A percentile compares a stretch with the other conserved stretches of the same genome.
phyloP scores from a whole-genome alignment of 2,797 vertebrate species.

The Phylloscopus collybita region DNA sequence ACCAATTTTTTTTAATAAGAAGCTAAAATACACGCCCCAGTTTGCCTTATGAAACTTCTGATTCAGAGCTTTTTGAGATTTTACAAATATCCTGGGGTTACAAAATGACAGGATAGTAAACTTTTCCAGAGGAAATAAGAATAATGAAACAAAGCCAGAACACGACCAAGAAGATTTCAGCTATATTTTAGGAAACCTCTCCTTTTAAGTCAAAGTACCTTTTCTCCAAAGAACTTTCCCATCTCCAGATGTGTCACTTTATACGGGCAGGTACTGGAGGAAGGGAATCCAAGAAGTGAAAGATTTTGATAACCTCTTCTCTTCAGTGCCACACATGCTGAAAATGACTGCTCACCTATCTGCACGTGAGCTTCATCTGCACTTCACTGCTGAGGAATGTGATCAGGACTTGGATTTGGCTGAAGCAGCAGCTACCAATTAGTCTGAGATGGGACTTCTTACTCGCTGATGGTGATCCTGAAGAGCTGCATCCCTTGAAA shows the following conservation, averaged over 20 bases:
- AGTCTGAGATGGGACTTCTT: background rate
- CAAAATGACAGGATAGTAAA: conserved; percentile 28
- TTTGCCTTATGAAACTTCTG: conserved; percentile 18
- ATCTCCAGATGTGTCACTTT: background rate
- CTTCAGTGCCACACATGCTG: background rate
- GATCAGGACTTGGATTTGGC: background rate
- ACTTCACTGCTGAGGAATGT: background rate
- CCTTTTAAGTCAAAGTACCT: background rate
- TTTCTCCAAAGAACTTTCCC: background rate
- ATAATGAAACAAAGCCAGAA: conserved; percentile 8
- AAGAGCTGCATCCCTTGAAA: background rate
- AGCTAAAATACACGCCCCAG: background rate
- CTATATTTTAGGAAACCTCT: background rate
- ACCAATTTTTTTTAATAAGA: background rate
- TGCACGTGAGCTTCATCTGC: background rate
- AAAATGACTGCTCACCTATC: background rate
- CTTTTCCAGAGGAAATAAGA: conserved; percentile 41
- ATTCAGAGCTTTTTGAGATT: conserved; percentile 38
- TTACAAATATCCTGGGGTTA: conserved; percentile 16
- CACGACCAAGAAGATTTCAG: background rate
- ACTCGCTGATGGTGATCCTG: accelerated
- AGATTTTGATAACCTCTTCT: background rate
- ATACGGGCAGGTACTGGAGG: background rate
- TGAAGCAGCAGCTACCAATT: background rate
- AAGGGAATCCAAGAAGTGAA: background rate